phyloP scores from a whole-genome alignment of 1,140 invertebrate species.

The Drosophila dunni region DNA sequence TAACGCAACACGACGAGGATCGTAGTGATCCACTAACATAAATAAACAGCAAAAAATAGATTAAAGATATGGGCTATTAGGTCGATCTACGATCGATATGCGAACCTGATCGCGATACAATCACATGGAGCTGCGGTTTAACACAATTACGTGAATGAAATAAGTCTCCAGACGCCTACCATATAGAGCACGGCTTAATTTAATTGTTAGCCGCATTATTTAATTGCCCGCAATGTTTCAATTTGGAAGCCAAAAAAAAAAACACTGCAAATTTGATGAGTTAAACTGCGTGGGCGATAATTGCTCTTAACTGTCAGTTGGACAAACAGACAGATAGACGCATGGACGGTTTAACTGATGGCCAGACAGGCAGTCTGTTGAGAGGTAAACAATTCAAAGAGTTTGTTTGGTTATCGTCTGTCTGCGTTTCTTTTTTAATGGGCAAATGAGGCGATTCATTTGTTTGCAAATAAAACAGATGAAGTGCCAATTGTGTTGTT shows the following conservation, averaged over 20 bases:
- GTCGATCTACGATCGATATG: conserved; percentile 40
- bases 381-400: conserved; percentile 24
- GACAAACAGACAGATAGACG: background rate
- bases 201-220: conserved; percentile 68
- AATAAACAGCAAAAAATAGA: conserved; percentile 35
- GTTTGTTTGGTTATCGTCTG: conserved; percentile 35
- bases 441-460: conserved; percentile 49
- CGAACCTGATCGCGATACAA: background rate
- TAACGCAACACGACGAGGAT: conserved; percentile 43
- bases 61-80: conserved; percentile 67
- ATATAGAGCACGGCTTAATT: conserved; percentile 55
- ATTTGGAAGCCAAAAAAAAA: conserved; percentile 33
- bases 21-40: conserved; percentile 20
- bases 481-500: conserved; percentile 49
- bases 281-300: conserved; percentile 47
- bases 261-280: conserved; percentile 57
- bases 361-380: background rate
- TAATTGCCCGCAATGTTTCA: conserved; percentile 70
- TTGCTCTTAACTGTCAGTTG: conserved; percentile 9
- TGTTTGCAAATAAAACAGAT: conserved; percentile 73
- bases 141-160: conserved; percentile 69
- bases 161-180: conserved; percentile 45
- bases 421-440: conserved; percentile 36
- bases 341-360: background rate
- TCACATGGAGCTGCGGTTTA: conserved; percentile 41